phyloP scores from a whole-genome alignment of 2,797 vertebrate genomes.

The Ammospiza maritima region DNA sequence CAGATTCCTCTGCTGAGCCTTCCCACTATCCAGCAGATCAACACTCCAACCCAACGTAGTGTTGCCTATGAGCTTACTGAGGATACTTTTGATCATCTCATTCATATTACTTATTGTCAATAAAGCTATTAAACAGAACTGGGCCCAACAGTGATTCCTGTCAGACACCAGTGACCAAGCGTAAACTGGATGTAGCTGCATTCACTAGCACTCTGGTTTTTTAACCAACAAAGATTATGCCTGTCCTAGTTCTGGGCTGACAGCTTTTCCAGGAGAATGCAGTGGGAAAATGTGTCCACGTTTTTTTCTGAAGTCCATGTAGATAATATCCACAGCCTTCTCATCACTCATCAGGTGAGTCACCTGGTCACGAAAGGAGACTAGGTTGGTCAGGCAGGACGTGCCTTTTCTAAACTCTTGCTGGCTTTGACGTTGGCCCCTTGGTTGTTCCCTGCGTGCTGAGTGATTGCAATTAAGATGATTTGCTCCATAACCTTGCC shows the following conservation, averaged over 20 bases:
- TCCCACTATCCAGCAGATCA: background rate
- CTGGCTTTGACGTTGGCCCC: background rate
- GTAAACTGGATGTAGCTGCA: too few relatives aligned
- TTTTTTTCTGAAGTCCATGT: background rate
- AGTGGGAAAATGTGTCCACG: background rate
- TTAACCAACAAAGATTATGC: background rate
- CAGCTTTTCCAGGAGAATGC: background rate
- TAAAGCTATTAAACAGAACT: background rate
- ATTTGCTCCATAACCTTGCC: rapidly evolving
- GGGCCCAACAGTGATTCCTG: too few relatives aligned
- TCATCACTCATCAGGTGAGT: background rate
- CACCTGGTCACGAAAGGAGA: background rate
- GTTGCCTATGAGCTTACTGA: background rate
- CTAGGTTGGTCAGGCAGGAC: background rate
- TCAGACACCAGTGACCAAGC: background rate
- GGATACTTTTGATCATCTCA: background rate
- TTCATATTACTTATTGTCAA: background rate
- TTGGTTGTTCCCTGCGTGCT: rapidly evolving
- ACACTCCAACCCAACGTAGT: background rate
- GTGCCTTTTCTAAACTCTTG: background rate
- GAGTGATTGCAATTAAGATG: background rate
- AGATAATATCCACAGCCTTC: background rate
- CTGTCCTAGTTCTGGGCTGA: too few relatives aligned
- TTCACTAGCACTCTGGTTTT: background rate
- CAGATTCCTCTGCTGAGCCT: background rate